Evolutionary conservation across 2,888 invertebrate genomes (phyloP).

Genomic region (Patella pellucida): DNA sequence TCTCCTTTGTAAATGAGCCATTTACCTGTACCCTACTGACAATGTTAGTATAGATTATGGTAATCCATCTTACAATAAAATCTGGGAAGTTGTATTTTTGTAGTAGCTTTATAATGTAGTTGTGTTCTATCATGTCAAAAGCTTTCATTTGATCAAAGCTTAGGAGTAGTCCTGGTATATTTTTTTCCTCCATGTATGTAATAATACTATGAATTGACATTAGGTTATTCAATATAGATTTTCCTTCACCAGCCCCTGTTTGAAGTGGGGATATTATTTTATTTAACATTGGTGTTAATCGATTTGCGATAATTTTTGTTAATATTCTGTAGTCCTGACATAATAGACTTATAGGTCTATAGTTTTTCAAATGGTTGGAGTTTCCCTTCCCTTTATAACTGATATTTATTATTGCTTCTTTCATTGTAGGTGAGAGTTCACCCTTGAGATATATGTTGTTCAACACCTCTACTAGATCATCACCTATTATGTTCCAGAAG

Average conservation of each 20-base stretch:
- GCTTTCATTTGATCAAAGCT: not conserved
- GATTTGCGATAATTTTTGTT: not conserved
- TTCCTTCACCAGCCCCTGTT: not conserved
- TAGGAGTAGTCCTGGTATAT: not conserved
- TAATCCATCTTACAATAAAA: not conserved
- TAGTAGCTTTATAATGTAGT: not conserved
- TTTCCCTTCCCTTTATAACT: not conserved
- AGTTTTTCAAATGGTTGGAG: not conserved
- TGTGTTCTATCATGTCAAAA: not conserved
- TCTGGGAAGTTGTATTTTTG: not conserved
- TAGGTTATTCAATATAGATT: not conserved
- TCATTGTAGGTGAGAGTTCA: not conserved
- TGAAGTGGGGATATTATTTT: too few species aligned
- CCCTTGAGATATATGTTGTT: not conserved
- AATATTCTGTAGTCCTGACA: not conserved
- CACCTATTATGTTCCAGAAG: not conserved
- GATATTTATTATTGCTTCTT: not conserved
- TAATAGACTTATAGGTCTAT: not conserved
- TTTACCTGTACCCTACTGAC: not conserved
- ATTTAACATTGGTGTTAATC: not conserved
- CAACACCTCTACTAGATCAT: not conserved
- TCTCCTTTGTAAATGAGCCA: not conserved
- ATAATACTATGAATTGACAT: not conserved
- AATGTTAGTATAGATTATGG: not conserved
- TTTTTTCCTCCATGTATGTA: not conserved